Conservation (phyloP, 2,113 vertebrate genomes). For the Brachirus orientalis region DNA sequence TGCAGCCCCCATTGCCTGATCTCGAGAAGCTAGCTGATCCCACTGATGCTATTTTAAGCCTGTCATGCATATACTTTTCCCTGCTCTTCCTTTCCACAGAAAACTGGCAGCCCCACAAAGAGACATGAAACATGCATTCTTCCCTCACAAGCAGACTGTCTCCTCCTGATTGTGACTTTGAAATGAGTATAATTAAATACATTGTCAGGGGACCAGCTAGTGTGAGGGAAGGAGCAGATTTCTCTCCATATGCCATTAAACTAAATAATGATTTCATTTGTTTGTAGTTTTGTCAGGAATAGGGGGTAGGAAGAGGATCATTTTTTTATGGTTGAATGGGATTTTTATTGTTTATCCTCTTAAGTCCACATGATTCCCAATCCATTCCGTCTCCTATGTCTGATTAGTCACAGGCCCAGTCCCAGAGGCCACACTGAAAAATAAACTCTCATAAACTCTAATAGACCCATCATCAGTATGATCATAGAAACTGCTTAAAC, state of each 20-base stretch:
- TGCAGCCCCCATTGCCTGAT: conserved; percentile 55
- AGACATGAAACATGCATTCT: conserved; percentile 67
- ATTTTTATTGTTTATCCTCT: conserved; percentile 9
- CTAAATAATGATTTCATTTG: conserved; percentile 58
- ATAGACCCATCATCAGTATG: conserved; percentile 10
- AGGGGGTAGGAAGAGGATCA: conserved; percentile 15
- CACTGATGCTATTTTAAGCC: conserved; percentile 75
- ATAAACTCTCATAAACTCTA: not conserved
- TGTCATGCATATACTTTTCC: conserved; percentile 47
- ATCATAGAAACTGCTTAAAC: conserved; percentile 7
- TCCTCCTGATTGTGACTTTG: conserved; percentile 67
- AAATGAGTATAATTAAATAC: conserved; percentile 72
- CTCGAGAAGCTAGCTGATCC: conserved; percentile 71
- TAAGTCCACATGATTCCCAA: conserved; percentile 9
- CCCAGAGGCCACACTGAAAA: not conserved
- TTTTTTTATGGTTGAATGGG: not conserved
- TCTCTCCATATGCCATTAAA: conserved; percentile 59
- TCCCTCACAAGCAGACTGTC: conserved; percentile 56
- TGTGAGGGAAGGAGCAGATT: conserved; percentile 57
- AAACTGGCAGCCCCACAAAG: conserved; percentile 58
- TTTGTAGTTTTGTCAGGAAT: conserved; percentile 46
- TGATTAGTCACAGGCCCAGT: conserved; percentile 22
- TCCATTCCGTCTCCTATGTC: conserved; percentile 1
- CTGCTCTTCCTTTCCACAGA: conserved; percentile 36
- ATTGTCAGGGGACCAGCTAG: conserved; percentile 56